phyloP scores from a whole-genome alignment of 2,113 vertebrate genomes.

The Hippolais icterina region DNA sequence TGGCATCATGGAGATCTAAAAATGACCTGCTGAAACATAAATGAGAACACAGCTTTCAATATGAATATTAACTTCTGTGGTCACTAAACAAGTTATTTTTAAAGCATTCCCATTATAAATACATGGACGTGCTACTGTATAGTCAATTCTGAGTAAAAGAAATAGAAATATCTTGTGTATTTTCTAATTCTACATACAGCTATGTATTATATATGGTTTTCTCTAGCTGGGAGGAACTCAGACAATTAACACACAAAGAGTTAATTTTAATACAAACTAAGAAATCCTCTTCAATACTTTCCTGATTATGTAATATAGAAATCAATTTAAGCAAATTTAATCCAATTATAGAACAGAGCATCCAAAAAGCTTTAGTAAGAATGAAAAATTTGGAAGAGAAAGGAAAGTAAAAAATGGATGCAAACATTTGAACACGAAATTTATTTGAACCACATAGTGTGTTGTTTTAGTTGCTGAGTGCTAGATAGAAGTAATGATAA shows the following conservation, averaged over 20 bases:
- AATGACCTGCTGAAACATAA: conserved; percentile 66
- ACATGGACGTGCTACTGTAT: neutral
- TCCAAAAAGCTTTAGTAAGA: neutral
- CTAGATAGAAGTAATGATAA: neutral
- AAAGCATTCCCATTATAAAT: neutral
- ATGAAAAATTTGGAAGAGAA: neutral
- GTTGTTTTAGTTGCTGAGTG: neutral
- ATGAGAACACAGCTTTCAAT: neutral
- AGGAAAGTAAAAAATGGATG: neutral
- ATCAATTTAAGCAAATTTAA: neutral
- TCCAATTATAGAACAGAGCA: neutral
- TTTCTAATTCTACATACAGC: neutral
- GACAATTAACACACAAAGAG: neutral
- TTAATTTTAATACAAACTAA: neutral
- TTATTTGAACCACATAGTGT: neutral
- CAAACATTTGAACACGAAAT: neutral
- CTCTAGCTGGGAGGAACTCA: neutral
- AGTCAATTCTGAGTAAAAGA: neutral
- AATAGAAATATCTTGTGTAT: neutral
- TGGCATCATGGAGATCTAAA: conserved; percentile 76
- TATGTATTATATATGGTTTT: neutral
- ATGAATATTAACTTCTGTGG: neutral
- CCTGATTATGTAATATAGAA: neutral
- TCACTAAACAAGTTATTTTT: neutral
- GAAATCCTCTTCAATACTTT: neutral